Evolutionary conservation across 2,888 invertebrate species (phyloP), one percentile per base, ranked within the genome.

Genomic region (Cephus runcator): DNA sequence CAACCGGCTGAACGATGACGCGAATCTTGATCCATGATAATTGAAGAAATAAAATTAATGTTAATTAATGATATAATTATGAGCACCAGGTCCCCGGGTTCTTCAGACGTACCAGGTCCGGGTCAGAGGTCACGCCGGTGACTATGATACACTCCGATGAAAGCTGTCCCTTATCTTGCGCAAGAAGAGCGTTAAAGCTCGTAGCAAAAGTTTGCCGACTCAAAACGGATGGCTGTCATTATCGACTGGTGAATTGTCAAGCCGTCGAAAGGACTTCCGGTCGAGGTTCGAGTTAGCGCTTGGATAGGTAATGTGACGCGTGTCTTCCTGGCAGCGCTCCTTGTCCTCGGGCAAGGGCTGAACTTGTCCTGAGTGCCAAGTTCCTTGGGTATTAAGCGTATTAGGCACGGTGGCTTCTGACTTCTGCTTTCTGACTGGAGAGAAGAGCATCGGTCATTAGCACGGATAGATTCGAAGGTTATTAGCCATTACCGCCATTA

Each of bases 401-500:
- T 89, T 90, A 88, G 86, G 85, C 85, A 88, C 85, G 87, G 87
- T 85, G 85, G 87, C 85, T 85, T 84, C 56, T 56, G 56, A 56
- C 56, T 56, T 56, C 56, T 56, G 56, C 56, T 56, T 23, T 23
- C 85, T 82, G 83, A 81, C 84, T 84, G 76, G 83, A 80, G 82
- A 85, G 84, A 23, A 9, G 56, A 15, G 84, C 84, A 88, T 88
- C 87, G 90, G 88, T 89, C 89, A 90, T 90, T 90, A 90, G 88
- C 86, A 83, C 84, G 85, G 85, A 90, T 88, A 87, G 88, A 90
- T 89, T 89, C 87, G 87, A 85, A 86, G 87, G 87, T 90, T 89
- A 90, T 89, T 90, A 89, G 87, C 87, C 86, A 89, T 90, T 88
- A 90, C 88, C 83, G 82, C 87, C 87, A 88, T 89, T 89, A 89